Evolutionary conservation across 1,140 invertebrate genomes (phyloP), one percentile per base, ranked within the genome.

Genomic region (Sminthurinus signatus): DNA sequence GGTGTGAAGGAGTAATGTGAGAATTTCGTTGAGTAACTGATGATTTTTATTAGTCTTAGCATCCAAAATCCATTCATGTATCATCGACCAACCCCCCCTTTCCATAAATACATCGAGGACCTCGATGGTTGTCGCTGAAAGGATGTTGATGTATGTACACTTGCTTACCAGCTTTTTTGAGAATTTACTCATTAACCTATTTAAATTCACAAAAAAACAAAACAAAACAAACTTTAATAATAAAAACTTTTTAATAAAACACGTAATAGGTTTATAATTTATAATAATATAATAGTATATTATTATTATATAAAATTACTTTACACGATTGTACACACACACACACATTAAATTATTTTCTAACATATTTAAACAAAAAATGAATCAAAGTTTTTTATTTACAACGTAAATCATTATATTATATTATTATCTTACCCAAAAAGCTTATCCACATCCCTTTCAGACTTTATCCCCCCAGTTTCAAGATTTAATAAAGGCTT

Each of bases 141-240:
- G 79, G 72, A 97, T 94, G 77, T 95, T 89, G 65, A 94, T 86
- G 75, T 96, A 97, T 71, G 95, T 89, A 80, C 92, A 96, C 80
- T 93, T 93, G 71, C 91, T 94, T 32, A 96, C 93, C 57, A 96
- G 32, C 32, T 36, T 96, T 75, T 90, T 93, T 0, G 92, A 95
- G 81, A 89, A 94, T 76, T 94, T 93, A 27, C 88, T 88, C 92
- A 96, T 96, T 73, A 96, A 82, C 75, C 90, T 95, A n/a, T n/a
- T n/a, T n/a, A n/a, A n/a, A n/a, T n/a, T n/a, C n/a, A n/a, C n/a
- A n/a, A n/a, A n/a, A n/a, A n/a, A n/a, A n/a, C n/a, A n/a, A n/a
- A n/a, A n/a, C n/a, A n/a, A n/a, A n/a, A n/a, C n/a, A n/a, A n/a
- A n/a, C n/a, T n/a, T n/a, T n/a, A n/a, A n/a, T n/a, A n/a, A n/a